Base-by-base conservation (phyloP, 2,797 vertebrate genomes). In the Dromococcyx pavoninus region DNA sequence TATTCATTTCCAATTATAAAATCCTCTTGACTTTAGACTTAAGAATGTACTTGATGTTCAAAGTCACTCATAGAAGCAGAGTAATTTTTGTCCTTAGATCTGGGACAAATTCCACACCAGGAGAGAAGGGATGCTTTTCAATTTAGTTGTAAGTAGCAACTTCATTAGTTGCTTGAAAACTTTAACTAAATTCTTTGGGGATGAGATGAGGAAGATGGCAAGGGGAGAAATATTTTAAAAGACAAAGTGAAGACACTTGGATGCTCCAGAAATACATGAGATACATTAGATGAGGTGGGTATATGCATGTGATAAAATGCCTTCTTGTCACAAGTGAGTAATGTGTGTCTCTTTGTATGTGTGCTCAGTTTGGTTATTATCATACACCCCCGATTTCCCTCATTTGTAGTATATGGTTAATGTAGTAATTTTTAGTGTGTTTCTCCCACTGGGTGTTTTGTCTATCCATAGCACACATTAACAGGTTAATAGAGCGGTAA, bases 11-110 rank as follows among this genome's bases (percentile, higher is more conserved):
- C 86, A 93, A 81, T 94, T 94, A 80, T 53, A 88, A 91, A 88
- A 78, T 93, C 73, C 64, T 93, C 95, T 96, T 94, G 88, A 93
- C 94, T 96, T 95, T 75, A 92, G 86, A 61, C 69, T 95, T 88
- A 75, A 91, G 85, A 93, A 86, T 43, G 37, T 94, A 74, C 89
- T 94, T 92, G 81, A 86, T 41, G 80, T 92, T 93, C 85, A 30
- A 30, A 91, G 78, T 91, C 51, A 41, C 35, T 80, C n/a, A 33
- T 23, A 50, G 74, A 87, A 64, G 41, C 30, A 22, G 35, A 84
- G 61, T 86, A 71, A 32, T 89, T 84, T 92, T 83, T 94, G 72
- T 72, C 69, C 70, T 86, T 88, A 69, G 27, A 83, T 84, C 50
- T 84, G 76, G 66, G 62, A 69, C 53, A 72, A 41, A 80, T 86